Percentiles rank a stretch among this genome's conserved stretches.
These are phyloP conservation scores for Galbula dea DNA, from an alignment of 2,113 vertebrate genomes.

Conservation along the genomic window DNA sequence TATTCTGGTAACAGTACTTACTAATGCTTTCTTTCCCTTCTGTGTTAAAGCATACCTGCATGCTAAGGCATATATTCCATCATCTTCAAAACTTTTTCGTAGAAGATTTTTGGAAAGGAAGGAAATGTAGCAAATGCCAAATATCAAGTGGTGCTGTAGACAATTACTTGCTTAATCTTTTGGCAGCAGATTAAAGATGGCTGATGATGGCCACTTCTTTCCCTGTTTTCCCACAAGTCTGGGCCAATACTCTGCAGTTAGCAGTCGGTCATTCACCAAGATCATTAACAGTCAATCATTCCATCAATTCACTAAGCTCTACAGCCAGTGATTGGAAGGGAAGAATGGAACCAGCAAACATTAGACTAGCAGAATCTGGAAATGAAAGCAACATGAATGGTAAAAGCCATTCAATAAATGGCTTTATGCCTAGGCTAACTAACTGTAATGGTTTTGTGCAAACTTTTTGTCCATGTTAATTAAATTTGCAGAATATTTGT, in stretches of 20 bases:
- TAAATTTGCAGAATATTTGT: background rate
- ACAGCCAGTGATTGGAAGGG: accelerated
- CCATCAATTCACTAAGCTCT: background rate
- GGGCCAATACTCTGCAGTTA: background rate
- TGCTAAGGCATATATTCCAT: background rate
- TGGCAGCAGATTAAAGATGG: conserved; percentile 49
- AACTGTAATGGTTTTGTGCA: background rate
- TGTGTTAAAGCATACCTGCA: background rate
- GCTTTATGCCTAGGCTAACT: background rate
- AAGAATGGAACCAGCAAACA: background rate
- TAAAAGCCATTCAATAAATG: background rate
- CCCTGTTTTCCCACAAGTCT: conserved; percentile 5
- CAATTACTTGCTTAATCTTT: conserved; percentile 17
- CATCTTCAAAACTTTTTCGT: background rate
- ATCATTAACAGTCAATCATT: background rate
- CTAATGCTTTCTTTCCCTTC: background rate
- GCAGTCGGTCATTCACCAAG: background rate
- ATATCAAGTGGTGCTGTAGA: background rate
- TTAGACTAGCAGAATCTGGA: background rate
- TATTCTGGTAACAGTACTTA: background rate
- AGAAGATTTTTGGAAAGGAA: conserved; percentile 21
- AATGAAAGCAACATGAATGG: background rate
- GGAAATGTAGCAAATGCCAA: conserved; percentile 22
- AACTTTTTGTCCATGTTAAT: background rate
- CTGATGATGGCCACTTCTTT: background rate